Conservation (phyloP, 2,113 vertebrate genomes). For the Saccopteryx bilineata region DNA sequence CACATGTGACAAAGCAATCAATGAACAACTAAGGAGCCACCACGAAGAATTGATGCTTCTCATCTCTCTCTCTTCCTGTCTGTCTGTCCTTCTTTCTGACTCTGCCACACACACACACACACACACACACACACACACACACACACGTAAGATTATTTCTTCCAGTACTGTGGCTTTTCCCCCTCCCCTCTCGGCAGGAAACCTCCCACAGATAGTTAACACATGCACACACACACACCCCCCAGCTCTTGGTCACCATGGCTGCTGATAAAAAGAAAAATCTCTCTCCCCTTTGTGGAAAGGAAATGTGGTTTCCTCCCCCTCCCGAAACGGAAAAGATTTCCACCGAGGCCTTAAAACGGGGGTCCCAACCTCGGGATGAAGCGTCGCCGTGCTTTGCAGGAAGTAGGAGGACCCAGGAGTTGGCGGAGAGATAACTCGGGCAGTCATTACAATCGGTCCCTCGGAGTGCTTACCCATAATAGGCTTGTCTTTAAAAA, state of each 20-base stretch:
- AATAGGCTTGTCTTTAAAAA: conserved; percentile 62
- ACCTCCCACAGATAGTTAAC: too few relatives aligned
- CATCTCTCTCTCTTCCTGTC: too few relatives aligned
- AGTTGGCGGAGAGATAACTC: conserved; percentile 78
- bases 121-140: too few relatives aligned
- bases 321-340: conserved; percentile 64
- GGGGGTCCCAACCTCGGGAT: conserved; percentile 67
- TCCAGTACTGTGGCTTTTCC: too few relatives aligned
- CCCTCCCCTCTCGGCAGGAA: too few relatives aligned
- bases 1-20: too few relatives aligned
- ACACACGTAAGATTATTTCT: too few relatives aligned
- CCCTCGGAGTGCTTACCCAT: conserved; percentile 73
- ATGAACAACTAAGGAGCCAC: too few relatives aligned
- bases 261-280: conserved; percentile 74
- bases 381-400: conserved; percentile 54
- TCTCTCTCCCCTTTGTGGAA: conserved; percentile 63
- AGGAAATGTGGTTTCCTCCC: conserved; percentile 73
- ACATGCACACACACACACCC: too few relatives aligned
- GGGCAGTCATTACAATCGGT: conserved; percentile 81
- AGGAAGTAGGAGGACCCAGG: conserved; percentile 79
- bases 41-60: too few relatives aligned
- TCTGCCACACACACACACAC: too few relatives aligned
- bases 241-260: neutral
- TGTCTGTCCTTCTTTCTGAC: too few relatives aligned
- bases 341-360: conserved; percentile 67